Base-by-base conservation (phyloP, 2,888 invertebrate species). In the Deilephila elpenor region DNA sequence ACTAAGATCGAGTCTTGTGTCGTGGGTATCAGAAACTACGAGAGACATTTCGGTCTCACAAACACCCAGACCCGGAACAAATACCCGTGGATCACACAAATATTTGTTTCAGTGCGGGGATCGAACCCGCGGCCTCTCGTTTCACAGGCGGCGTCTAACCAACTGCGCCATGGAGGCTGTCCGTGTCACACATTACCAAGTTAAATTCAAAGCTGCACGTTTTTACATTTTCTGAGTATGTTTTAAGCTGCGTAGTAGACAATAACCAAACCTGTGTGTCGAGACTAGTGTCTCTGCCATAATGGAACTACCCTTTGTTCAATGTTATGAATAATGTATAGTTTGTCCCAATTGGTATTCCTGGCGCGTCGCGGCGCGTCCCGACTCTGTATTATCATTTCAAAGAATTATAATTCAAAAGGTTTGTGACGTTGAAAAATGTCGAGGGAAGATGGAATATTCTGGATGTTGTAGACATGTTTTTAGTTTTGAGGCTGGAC, bases 241-340 rank as follows among this genome's bases (percentile, higher is more conserved):
- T 56, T 56, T 56, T 56, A n/a, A 56, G 56, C n/a, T 7, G 17
- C 56, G n/a, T n/a, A 56, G 19, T 56, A 56, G 25, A 61, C 60
- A 67, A 67, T 44, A 67, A 67, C 14, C 64, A 37, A 44, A 67
- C 20, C 64, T 29, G 44, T 17, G 25, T 51, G 14, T 25, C 5
- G 17, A 25, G 17, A 1, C 25, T 67, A 51, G 67, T 51, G 6
- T 67, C n/a, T 44, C 56, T n/a, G n/a, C 17, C 56, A 56, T n/a
- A 56, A 64, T 44, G 37, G 34, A 25, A 25, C 67, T 44, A 51
- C 67, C 67, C 67, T 67, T 67, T 67, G 67, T 67, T 64, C 67
- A 14, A 11, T 5, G 14, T 1, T 11, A 44, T 67, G 67, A 67
- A 67, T 67, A 51, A 67, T 67, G 51, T 25, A 67, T 67, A 37